A percentile compares a stretch with the other conserved stretches of the same genome.
phyloP scores from a whole-genome alignment of 2,797 vertebrate species.

The Salmo trutta region DNA sequence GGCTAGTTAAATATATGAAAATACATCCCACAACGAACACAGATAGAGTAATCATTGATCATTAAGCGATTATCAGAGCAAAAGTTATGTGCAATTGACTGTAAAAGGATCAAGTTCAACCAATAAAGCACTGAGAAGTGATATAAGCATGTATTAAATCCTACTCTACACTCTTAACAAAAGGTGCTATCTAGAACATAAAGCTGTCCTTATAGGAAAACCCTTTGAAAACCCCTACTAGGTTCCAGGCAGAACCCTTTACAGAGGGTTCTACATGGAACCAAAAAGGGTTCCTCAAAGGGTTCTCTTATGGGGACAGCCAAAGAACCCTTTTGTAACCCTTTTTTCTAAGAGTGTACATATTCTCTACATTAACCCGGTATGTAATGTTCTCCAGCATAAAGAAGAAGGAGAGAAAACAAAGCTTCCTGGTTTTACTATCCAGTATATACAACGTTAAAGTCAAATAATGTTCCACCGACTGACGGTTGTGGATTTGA shows the following conservation, averaged over 20 bases:
- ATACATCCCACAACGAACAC: background rate
- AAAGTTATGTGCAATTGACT: background rate
- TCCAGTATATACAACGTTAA: slow-evolving; percentile 76
- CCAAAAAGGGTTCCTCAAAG: too few species aligned
- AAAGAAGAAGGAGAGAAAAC: slow-evolving; percentile 51
- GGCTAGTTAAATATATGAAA: too few species aligned
- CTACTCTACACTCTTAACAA: slow-evolving; percentile 4
- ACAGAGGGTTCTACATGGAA: too few species aligned
- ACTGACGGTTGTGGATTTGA: background rate
- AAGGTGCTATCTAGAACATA: too few species aligned
- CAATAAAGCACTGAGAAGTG: slow-evolving; percentile 51
- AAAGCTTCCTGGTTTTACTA: slow-evolving; percentile 72
- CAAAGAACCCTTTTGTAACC: too few species aligned
- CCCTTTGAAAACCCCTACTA: too few species aligned
- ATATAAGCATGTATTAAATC: slow-evolving; percentile 18
- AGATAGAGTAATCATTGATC: background rate
- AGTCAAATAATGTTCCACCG: slow-evolving; percentile 58
- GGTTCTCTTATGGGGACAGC: too few species aligned
- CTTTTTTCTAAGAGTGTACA: too few species aligned
- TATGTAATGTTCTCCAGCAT: background rate
- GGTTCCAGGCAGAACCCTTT: too few species aligned
- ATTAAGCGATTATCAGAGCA: background rate
- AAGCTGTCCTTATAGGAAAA: too few species aligned
- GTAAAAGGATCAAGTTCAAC: slow-evolving; percentile 23
- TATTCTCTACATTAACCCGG: background rate